Evolutionary conservation across 2,797 vertebrate genomes (phyloP).

Genomic region (Acanthurus lineatus): DNA sequence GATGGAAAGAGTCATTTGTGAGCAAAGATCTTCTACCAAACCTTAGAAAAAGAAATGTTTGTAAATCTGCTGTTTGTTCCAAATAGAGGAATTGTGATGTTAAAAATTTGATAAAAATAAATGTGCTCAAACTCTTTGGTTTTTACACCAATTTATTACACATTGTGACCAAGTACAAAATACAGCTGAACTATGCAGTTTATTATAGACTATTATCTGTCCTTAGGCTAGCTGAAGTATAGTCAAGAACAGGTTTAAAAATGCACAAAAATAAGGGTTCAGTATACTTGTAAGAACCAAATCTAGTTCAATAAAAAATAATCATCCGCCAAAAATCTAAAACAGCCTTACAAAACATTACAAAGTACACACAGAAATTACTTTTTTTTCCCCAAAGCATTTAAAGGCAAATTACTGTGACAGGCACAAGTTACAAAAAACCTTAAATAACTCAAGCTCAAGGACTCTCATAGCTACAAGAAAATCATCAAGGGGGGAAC

Average conservation of each 20-base stretch:
- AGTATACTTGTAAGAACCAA: constrained; percentile 86
- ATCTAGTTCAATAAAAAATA: constrained; percentile 88
- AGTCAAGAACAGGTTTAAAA: constrained; percentile 85
- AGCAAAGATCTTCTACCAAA: constrained; percentile 48
- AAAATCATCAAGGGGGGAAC: constrained; percentile 56
- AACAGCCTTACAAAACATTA: constrained; percentile 87
- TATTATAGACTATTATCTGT: constrained; percentile 82
- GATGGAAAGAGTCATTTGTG: constrained; percentile 37
- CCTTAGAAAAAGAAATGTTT: constrained; percentile 58
- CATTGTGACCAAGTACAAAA: constrained; percentile 89
- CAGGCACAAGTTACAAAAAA: constrained; percentile 82
- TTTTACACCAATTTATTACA: constrained; percentile 89
- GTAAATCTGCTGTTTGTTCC: constrained; percentile 66
- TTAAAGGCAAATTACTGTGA: constrained; percentile 85
- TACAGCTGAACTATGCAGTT: constrained; percentile 87
- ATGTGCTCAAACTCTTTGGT: constrained; percentile 67
- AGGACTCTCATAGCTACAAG: constrained; percentile 75
- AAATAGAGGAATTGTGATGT: constrained; percentile 66
- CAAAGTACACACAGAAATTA: constrained; percentile 84
- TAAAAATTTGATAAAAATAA: constrained; percentile 74
- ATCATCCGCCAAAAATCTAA: constrained; percentile 83
- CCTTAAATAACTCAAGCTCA: constrained; percentile 78
- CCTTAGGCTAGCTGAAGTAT: constrained; percentile 80
- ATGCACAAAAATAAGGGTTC: constrained; percentile 87
- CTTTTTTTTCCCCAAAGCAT: constrained; percentile 76